Evolutionary conservation across 1,140 invertebrate species (phyloP).

Genomic region (Camponotus vicinus): DNA sequence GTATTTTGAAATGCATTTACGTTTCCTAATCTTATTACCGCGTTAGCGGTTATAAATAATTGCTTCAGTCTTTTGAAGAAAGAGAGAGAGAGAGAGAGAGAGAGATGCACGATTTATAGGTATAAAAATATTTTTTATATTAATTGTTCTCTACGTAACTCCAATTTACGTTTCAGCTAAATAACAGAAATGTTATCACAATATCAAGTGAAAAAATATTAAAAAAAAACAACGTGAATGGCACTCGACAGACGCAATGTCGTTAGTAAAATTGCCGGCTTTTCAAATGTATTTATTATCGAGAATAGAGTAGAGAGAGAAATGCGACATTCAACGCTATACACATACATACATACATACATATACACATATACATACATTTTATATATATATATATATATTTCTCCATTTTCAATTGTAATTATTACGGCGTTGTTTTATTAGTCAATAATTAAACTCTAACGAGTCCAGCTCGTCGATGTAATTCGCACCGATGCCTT

Average conservation of each 20-base stretch:
- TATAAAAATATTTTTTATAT: background rate
- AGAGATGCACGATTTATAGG: background rate
- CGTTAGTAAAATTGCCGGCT: constrained; percentile 64
- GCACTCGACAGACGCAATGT: constrained; percentile 43
- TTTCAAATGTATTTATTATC: constrained; percentile 68
- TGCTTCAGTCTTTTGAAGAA: background rate
- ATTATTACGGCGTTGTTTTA: constrained; percentile 57
- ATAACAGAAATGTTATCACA: constrained; percentile 27
- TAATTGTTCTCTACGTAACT: constrained; percentile 1
- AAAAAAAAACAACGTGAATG: constrained; percentile 36
- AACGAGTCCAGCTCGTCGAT: constrained; percentile 28
- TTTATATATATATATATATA: constrained; percentile 13
- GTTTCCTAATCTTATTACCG: background rate
- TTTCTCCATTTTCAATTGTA: constrained; percentile 60
- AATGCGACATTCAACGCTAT: background rate
- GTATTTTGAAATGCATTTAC: background rate
- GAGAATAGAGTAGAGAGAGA: background rate
- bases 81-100: background rate
- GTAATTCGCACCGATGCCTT: background rate
- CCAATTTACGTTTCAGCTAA: background rate
- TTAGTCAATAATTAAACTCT: constrained; percentile 66
- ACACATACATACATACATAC: too few species aligned
- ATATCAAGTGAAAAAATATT: constrained; percentile 17
- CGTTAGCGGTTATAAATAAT: background rate
- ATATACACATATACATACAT: too few species aligned